phyloP scores from a whole-genome alignment of 2,888 invertebrate species.

The Lasioglossum marginatum region DNA sequence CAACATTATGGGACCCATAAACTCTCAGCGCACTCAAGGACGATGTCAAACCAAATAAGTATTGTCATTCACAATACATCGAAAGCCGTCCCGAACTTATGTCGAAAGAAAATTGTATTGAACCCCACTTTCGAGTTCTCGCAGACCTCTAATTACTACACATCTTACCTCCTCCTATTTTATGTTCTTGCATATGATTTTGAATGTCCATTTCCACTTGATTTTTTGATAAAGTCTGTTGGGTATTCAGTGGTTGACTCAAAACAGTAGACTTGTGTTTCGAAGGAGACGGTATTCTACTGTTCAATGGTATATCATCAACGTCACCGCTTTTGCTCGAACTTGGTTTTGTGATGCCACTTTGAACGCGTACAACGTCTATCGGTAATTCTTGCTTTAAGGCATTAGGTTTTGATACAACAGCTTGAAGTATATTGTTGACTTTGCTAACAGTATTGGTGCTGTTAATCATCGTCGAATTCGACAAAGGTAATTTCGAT shows the following conservation, averaged over 20 bases:
- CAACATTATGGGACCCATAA: no score
- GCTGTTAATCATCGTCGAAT: constrained; percentile 80
- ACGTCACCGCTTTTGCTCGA: constrained; percentile 80
- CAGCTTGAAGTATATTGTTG: constrained; percentile 80
- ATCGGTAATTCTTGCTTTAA: constrained; percentile 79
- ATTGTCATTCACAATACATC: no score
- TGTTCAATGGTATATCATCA: constrained; percentile 83
- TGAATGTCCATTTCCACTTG: constrained; percentile 79
- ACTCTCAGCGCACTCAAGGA: no score
- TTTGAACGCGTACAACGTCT: constrained; percentile 71
- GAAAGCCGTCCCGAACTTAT: no score
- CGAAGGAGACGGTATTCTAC: constrained; percentile 83
- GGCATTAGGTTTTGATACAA: constrained; percentile 81
- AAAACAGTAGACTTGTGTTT: constrained; percentile 80
- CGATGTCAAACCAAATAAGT: no score
- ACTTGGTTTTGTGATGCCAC: constrained; percentile 75
- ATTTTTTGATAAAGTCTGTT: constrained; percentile 77
- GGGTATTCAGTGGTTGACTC: constrained; percentile 77
- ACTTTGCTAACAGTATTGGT: constrained; percentile 78
- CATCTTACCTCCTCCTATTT: constrained; percentile 83
- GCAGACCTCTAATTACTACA: neutral
- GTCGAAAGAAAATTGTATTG: no score
- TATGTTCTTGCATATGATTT: constrained; percentile 83
- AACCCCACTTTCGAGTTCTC: neutral
- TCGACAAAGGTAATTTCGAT: constrained; percentile 80